phyloP scores from a whole-genome alignment of 2,888 invertebrate genomes.

The Acanthopleura granulata region DNA sequence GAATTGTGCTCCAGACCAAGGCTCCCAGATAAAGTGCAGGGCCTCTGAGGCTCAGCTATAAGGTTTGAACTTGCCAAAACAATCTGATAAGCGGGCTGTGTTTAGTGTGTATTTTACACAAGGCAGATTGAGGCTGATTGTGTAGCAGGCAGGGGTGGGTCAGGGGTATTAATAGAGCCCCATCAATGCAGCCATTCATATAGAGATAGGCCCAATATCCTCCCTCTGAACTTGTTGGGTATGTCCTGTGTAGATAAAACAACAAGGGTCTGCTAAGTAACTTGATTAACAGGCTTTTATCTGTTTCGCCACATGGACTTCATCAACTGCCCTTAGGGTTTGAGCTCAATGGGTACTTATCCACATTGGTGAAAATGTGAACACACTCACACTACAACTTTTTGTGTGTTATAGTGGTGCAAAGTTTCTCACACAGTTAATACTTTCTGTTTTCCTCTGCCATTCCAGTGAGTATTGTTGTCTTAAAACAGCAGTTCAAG shows the following conservation, averaged over 20 bases:
- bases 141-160: background rate
- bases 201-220: background rate
- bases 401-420: too few relatives aligned
- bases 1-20: too few relatives aligned
- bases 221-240: background rate
- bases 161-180: conserved; percentile 6
- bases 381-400: too few relatives aligned
- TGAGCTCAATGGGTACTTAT: too few relatives aligned
- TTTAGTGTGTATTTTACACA: background rate
- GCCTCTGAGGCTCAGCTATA: too few relatives aligned
- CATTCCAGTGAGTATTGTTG: too few relatives aligned
- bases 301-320: background rate
- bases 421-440: too few relatives aligned
- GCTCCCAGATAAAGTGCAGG: too few relatives aligned
- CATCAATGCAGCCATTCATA: background rate
- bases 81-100: background rate
- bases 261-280: background rate
- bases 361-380: too few relatives aligned
- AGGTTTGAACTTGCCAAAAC: background rate
- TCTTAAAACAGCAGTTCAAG: too few relatives aligned
- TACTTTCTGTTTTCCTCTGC: too few relatives aligned
- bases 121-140: background rate
- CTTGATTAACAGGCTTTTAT: background rate
- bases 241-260: background rate
- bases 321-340: too few relatives aligned